These are phyloP conservation scores for Pristionchus arcanus DNA, from an alignment of 2,888 invertebrate genomes.

Conservation along the genomic window DNA sequence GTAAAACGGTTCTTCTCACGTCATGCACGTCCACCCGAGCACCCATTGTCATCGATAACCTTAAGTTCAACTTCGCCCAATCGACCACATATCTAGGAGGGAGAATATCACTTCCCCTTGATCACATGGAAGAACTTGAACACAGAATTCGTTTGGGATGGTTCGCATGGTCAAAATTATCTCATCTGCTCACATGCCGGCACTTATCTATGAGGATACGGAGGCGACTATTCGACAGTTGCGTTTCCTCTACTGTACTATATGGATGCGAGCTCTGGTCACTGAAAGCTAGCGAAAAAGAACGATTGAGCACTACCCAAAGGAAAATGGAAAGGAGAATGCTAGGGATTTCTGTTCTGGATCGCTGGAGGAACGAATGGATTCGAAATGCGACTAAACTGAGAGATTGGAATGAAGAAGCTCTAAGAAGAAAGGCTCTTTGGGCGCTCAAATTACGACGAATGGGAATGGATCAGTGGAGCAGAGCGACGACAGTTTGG, in stretches of 20 bases:
- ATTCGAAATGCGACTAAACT: background rate
- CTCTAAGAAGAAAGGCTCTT: background rate
- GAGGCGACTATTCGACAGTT: background rate
- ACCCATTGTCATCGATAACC: too few relatives aligned
- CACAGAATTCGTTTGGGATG: too few relatives aligned
- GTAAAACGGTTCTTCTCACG: too few relatives aligned
- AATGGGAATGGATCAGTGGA: background rate
- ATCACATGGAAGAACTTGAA: too few relatives aligned
- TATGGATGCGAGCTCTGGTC: background rate
- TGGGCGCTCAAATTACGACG: background rate
- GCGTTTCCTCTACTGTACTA: background rate
- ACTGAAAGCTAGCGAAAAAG: background rate
- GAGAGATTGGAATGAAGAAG: background rate
- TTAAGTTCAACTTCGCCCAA: too few relatives aligned
- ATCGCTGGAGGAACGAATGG: background rate
- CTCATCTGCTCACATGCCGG: background rate
- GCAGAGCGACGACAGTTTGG: too few relatives aligned
- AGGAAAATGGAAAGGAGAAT: conserved; percentile 6
- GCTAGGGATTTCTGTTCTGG: background rate
- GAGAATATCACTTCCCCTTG: too few relatives aligned
- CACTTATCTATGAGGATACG: background rate
- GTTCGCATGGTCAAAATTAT: background rate
- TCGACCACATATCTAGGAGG: background rate
- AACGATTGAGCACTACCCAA: background rate
- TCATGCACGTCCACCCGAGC: too few relatives aligned